Evolutionary conservation across 2,888 invertebrate species (phyloP).

Genomic region (Notodonta dromedarius): DNA sequence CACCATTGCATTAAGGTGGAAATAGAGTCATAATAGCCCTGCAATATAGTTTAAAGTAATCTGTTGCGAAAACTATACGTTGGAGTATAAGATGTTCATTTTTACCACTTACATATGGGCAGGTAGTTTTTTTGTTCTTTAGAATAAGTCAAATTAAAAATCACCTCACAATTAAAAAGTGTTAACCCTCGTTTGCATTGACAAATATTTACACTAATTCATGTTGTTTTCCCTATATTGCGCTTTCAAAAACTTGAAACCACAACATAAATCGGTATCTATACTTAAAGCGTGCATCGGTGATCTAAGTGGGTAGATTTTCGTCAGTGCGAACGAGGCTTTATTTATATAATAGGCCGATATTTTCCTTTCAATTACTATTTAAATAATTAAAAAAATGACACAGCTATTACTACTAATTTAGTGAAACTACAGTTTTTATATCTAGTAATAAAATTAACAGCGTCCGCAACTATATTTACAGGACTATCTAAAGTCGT

Average conservation of each 20-base stretch:
- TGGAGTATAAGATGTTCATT: not conserved
- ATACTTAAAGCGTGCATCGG: no score
- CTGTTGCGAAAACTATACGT: constrained; percentile 25
- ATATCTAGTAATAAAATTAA: constrained; percentile 21
- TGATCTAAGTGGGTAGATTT: no score
- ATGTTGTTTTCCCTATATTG: no score
- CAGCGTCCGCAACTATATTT: constrained; percentile 29
- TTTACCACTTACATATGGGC: not conserved
- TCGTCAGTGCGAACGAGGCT: no score
- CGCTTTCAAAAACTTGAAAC: no score
- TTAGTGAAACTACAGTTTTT: constrained; percentile 30
- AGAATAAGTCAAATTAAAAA: no score
- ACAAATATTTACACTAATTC: no score
- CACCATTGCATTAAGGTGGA: no score
- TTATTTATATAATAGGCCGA: not conserved
- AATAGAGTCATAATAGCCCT: not conserved
- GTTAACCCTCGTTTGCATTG: no score
- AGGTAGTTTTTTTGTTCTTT: no score
- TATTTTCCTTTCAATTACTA: not conserved
- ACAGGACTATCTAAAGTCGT: constrained; percentile 47
- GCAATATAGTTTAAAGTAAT: constrained; percentile 25
- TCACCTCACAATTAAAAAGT: no score
- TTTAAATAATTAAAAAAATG: not conserved
- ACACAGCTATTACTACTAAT: not conserved
- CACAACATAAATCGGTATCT: no score